Evolutionary conservation across 2,113 vertebrate genomes (phyloP).

Genomic region (Indri indri): DNA sequence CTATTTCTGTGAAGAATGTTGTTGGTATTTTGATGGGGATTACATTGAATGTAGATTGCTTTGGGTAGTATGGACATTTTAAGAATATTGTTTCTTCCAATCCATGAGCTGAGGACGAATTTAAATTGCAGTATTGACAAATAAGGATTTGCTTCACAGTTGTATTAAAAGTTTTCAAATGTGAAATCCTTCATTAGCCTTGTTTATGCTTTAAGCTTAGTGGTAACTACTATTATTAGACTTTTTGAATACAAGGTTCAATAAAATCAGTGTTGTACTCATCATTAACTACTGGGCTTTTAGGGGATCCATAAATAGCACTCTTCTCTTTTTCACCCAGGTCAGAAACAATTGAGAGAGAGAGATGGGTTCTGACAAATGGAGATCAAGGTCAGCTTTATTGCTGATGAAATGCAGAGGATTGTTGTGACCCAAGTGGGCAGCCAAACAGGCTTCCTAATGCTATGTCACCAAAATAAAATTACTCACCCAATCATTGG

Average conservation of each 20-base stretch:
- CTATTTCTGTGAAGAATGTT: too few relatives aligned
- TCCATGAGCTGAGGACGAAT: neutral
- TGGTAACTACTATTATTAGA: neutral
- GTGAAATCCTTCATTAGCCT: neutral
- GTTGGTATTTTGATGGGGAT: too few relatives aligned
- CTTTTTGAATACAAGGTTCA: neutral
- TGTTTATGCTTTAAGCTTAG: neutral
- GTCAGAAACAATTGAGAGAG: neutral
- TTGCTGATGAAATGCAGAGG: conserved; percentile 4
- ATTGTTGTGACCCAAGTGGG: neutral
- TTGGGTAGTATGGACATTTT: too few relatives aligned
- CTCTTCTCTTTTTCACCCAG: neutral
- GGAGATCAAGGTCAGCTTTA: neutral
- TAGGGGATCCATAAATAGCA: neutral
- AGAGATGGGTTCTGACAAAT: neutral
- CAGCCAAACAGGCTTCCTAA: neutral
- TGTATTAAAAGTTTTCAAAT: neutral
- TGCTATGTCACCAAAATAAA: neutral
- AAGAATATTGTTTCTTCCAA: too few relatives aligned
- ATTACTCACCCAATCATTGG: neutral
- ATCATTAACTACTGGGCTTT: neutral
- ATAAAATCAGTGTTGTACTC: neutral
- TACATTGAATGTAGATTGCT: too few relatives aligned
- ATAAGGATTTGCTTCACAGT: neutral
- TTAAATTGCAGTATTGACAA: neutral